These are phyloP conservation scores for Centropyge bicolor DNA, from an alignment of 2,797 vertebrate species.

Conservation along the genomic window DNA sequence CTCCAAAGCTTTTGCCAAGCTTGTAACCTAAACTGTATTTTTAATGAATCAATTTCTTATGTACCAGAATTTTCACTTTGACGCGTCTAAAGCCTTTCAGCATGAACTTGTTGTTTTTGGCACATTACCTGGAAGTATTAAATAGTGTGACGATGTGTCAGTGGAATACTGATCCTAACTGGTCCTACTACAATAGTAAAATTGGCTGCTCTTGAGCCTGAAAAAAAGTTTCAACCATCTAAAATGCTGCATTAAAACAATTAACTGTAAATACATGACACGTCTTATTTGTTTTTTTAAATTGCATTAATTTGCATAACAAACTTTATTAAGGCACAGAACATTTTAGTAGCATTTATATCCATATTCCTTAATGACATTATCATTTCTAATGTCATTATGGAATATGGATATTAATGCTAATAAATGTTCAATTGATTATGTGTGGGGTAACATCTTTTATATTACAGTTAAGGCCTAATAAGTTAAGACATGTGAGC, in stretches of 20 bases:
- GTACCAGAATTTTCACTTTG: slow-evolving; percentile 1
- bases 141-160: background rate
- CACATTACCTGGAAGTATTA: background rate
- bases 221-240: slow-evolving; percentile 19
- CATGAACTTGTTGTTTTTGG: slow-evolving; percentile 14
- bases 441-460: background rate
- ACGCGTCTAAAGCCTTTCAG: slow-evolving; percentile 2
- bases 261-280: background rate
- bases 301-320: slow-evolving; percentile 3
- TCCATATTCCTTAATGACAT: slow-evolving; percentile 7
- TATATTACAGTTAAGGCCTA: background rate
- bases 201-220: background rate
- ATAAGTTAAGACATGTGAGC: background rate
- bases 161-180: background rate
- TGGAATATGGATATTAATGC: no score
- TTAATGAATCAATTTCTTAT: slow-evolving; percentile 54
- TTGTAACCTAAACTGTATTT: slow-evolving; percentile 51
- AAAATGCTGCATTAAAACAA: slow-evolving; percentile 1
- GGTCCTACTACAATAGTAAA: background rate
- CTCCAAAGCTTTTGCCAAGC: slow-evolving; percentile 49
- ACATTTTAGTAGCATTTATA: slow-evolving; percentile 5
- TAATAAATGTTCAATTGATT: background rate
- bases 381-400: background rate
- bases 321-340: background rate
- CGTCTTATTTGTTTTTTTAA: background rate